Percentiles rank a stretch among this genome's conserved stretches.
Conservation (phyloP, 1,140 invertebrate species). For the Zaprionus camerounensis region DNA sequence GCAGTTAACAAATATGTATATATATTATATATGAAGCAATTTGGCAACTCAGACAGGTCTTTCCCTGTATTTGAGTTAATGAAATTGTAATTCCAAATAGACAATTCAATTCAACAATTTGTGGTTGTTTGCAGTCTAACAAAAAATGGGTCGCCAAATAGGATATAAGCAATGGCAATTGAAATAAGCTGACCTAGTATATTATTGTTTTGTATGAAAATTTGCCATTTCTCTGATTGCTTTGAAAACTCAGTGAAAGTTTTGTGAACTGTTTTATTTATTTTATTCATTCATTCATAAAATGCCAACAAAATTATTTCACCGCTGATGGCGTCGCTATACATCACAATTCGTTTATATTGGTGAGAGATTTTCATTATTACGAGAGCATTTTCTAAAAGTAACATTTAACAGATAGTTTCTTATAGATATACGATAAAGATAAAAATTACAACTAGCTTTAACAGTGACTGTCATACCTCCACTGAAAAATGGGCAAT, state of each 20-base stretch:
- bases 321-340: not conserved
- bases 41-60: conserved; percentile 21
- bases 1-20: conserved; percentile 58
- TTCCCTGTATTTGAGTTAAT: conserved; percentile 61
- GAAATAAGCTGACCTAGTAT: not conserved
- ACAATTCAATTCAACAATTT: conserved; percentile 80
- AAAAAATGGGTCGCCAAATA: not conserved
- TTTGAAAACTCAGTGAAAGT: conserved; percentile 21
- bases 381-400: not conserved
- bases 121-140: conserved; percentile 56
- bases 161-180: not conserved
- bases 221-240: conserved; percentile 35
- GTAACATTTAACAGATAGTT: not conserved
- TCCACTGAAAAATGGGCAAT: conserved; percentile 28
- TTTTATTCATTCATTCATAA: conserved; percentile 1
- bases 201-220: not conserved
- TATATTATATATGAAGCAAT: conserved; percentile 60
- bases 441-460: not conserved
- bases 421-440: not conserved
- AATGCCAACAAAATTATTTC: not conserved
- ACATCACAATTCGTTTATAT: not conserved
- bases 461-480: not conserved
- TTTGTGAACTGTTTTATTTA: conserved; percentile 12
- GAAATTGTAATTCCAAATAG: conserved; percentile 75
- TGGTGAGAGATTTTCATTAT: not conserved